Conservation (phyloP, 2,888 invertebrate genomes). For the Phania funesta region DNA sequence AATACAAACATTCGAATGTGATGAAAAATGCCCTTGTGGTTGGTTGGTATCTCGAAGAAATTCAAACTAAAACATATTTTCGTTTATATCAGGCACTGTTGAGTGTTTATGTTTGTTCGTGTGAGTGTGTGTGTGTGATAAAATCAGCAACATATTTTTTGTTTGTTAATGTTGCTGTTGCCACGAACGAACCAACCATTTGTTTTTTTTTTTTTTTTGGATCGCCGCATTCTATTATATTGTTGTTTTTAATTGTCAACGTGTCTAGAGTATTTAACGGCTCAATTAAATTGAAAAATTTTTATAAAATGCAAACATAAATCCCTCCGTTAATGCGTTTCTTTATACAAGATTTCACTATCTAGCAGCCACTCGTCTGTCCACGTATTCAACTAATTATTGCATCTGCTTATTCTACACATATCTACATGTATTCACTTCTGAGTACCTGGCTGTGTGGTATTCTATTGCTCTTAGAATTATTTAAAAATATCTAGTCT, state of each 20-base stretch:
- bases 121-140: background rate
- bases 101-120: no score
- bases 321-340: constrained; percentile 2
- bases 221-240: background rate
- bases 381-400: background rate
- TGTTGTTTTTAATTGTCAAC: constrained; percentile 53
- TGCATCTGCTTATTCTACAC: constrained; percentile 30
- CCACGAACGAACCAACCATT: background rate
- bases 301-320: constrained; percentile 14
- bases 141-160: background rate
- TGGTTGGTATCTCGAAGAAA: no score
- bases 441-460: constrained; percentile 2
- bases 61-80: no score
- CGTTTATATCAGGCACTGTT: no score
- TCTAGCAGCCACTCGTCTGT: background rate
- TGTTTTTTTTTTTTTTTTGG: background rate
- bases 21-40: no score
- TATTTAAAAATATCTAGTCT: constrained; percentile 26
- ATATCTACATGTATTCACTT: constrained; percentile 4
- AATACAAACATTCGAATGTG: no score
- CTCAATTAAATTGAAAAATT: constrained; percentile 63
- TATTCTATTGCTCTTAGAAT: constrained; percentile 29
- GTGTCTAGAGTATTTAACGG: constrained; percentile 65
- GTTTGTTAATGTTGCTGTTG: background rate
- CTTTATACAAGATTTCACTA: background rate